A percentile compares a stretch with the other conserved stretches of the same genome.
phyloP scores from a whole-genome alignment of 2,797 vertebrate species.

The Orientallactaga sibirica region DNA sequence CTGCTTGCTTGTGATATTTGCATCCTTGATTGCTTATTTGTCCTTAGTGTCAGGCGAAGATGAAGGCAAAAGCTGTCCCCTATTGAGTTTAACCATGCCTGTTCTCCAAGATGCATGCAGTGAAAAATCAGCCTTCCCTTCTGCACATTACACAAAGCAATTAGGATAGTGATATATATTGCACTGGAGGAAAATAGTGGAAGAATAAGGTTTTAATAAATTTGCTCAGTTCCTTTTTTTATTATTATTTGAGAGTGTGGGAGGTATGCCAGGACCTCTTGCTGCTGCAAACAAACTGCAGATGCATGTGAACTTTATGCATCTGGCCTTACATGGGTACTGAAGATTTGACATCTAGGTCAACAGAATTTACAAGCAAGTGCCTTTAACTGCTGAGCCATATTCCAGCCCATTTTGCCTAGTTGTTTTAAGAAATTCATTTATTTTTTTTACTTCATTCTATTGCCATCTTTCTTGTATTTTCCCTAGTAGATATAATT shows the following conservation, averaged over 20 bases:
- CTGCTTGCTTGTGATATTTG: conserved; percentile 67
- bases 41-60: conserved; percentile 56
- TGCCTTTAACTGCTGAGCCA: no score
- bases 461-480: background rate
- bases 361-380: no score
- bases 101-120: background rate
- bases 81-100: background rate
- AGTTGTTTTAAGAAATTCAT: background rate
- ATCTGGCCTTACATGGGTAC: no score
- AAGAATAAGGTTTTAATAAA: background rate
- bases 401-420: background rate
- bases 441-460: background rate
- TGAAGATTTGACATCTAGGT: no score
- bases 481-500: background rate
- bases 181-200: background rate
- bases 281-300: no score
- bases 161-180: background rate
- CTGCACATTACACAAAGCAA: background rate
- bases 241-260: no score
- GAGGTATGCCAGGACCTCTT: no score
- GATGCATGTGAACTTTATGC: no score
- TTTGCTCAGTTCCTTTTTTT: background rate
- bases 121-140: background rate
- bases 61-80: conserved; percentile 23
- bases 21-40: conserved; percentile 69